Percentiles rank a stretch among this genome's conserved stretches.
These are phyloP conservation scores for Drymodes brunneopygia DNA, from an alignment of 2,113 vertebrate species.

Conservation along the genomic window DNA sequence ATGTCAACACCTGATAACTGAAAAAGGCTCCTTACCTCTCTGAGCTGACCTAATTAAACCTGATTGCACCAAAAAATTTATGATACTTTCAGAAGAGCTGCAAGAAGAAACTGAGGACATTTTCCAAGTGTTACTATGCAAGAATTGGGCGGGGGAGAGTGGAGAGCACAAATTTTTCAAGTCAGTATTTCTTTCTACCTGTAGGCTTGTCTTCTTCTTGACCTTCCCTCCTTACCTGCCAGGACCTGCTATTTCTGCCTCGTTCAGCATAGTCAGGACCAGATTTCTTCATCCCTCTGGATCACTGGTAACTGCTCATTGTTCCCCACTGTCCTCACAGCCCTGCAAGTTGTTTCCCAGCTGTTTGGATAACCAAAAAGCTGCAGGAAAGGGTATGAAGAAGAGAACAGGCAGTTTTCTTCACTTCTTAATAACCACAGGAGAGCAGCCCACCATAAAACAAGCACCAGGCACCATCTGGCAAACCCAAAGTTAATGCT, in stretches of 20 bases:
- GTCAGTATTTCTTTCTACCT: background rate
- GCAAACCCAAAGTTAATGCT: background rate
- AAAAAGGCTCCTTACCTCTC: background rate
- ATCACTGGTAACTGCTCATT: background rate
- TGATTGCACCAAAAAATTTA: accelerated
- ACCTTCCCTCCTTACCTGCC: background rate
- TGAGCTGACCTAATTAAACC: background rate
- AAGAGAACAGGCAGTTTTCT: background rate
- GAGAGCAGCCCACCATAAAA: background rate
- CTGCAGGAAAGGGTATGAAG: background rate
- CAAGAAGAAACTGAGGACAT: background rate
- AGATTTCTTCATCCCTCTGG: background rate
- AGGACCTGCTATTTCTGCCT: background rate
- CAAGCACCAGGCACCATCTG: background rate
- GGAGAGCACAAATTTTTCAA: background rate
- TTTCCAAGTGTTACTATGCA: background rate
- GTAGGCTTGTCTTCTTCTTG: background rate
- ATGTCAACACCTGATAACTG: background rate
- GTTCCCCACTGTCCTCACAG: background rate
- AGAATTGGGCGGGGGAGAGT: accelerated
- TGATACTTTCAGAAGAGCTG: background rate
- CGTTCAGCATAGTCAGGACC: background rate
- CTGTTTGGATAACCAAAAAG: background rate
- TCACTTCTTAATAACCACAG: background rate
- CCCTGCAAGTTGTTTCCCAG: background rate